These are phyloP conservation scores for Lycaon pictus DNA, from an alignment of 2,113 vertebrate genomes.

Conservation along the genomic window DNA sequence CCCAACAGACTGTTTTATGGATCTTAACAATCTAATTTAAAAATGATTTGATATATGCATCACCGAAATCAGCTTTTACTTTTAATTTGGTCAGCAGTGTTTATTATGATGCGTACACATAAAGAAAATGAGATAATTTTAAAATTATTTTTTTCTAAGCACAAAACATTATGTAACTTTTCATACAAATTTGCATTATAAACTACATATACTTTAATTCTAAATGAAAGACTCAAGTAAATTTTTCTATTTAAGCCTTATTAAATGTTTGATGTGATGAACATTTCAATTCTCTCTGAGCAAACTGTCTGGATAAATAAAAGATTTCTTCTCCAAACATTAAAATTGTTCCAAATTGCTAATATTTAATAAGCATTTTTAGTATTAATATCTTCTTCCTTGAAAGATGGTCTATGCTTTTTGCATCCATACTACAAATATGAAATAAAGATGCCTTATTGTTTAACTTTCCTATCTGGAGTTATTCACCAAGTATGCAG, in stretches of 20 bases:
- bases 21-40: slow-evolving; percentile 6
- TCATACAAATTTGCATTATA: slow-evolving; percentile 29
- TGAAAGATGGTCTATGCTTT: not conserved
- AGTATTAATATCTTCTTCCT: slow-evolving; percentile 25
- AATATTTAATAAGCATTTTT: slow-evolving; percentile 20
- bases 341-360: not conserved
- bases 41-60: not conserved
- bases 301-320: slow-evolving; percentile 40
- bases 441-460: slow-evolving; percentile 8
- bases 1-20: not conserved
- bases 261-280: slow-evolving; percentile 30
- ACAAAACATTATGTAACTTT: slow-evolving; percentile 53
- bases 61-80: not conserved
- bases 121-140: slow-evolving; percentile 29
- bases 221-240: slow-evolving; percentile 35
- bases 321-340: slow-evolving; percentile 19
- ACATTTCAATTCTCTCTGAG: slow-evolving; percentile 37
- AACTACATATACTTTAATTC: not conserved
- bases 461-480: not conserved
- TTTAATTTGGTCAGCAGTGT: not conserved
- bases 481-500: not conserved
- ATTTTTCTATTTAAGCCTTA: slow-evolving; percentile 32
- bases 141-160: slow-evolving; percentile 42
- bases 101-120: not conserved
- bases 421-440: slow-evolving; percentile 20